A percentile compares a stretch with the other conserved stretches of the same genome.
These are phyloP conservation scores for Cheirogaleus medius DNA, from an alignment of 2,113 vertebrate genomes.

Conservation along the genomic window DNA sequence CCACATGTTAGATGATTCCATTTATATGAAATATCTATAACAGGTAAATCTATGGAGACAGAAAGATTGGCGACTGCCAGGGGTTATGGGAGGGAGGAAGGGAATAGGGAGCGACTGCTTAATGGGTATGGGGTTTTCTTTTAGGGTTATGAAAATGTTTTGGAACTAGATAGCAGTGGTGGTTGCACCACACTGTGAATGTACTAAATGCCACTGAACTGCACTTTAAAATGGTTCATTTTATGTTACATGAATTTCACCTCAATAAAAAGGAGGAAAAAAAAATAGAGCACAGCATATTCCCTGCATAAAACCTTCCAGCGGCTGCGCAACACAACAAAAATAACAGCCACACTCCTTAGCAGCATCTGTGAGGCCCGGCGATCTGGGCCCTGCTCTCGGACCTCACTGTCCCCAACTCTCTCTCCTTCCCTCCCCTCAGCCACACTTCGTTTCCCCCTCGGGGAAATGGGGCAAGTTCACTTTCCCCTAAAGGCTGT, in stretches of 20 bases:
- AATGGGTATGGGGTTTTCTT: background rate
- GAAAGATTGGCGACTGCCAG: background rate
- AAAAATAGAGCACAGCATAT: background rate
- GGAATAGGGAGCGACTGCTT: background rate
- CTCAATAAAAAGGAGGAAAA: background rate
- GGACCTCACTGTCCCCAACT: background rate
- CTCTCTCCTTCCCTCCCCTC: background rate
- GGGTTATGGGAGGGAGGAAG: accelerated
- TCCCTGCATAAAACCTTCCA: background rate
- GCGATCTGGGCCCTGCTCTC: background rate
- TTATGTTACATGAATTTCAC: constrained; percentile 1
- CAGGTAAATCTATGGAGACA: background rate
- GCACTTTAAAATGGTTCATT: background rate
- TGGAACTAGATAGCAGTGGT: background rate
- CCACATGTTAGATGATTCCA: background rate
- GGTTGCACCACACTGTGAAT: background rate
- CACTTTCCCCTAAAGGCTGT: background rate
- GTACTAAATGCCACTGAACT: background rate
- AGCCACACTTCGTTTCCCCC: too few species aligned
- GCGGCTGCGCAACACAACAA: background rate
- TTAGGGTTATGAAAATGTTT: background rate
- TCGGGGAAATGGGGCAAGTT: too few species aligned
- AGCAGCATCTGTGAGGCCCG: accelerated
- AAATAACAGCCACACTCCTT: background rate
- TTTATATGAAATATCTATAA: background rate